Evolutionary conservation across 2,888 invertebrate genomes (phyloP).

Genomic region (Athripsodes cinereus): DNA sequence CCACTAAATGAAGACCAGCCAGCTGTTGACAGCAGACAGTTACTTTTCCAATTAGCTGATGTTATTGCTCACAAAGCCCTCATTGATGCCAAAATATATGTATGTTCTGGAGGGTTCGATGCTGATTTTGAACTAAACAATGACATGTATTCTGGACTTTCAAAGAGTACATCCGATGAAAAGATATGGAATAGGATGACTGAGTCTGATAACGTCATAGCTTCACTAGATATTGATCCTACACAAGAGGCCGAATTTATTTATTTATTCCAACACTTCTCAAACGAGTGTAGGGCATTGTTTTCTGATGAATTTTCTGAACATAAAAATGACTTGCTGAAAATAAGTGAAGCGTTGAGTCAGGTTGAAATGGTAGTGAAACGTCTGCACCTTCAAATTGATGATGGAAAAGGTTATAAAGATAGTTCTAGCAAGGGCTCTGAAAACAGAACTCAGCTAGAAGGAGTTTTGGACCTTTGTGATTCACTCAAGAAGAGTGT

Average conservation of each 20-base stretch:
- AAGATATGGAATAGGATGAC: constrained; percentile 31
- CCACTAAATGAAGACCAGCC: constrained; percentile 45
- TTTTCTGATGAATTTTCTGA: constrained; percentile 52
- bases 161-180: constrained; percentile 10
- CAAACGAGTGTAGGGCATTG: constrained; percentile 55
- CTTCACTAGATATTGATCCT: constrained; percentile 51
- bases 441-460: constrained; percentile 19
- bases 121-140: constrained; percentile 21
- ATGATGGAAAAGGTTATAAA: constrained; percentile 30
- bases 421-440: constrained; percentile 16
- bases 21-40: constrained; percentile 41
- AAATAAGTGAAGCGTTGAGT: constrained; percentile 50
- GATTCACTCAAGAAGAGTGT: constrained; percentile 45
- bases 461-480: constrained; percentile 30
- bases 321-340: constrained; percentile 52
- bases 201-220: constrained; percentile 34
- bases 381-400: constrained; percentile 40
- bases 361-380: constrained; percentile 46
- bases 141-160: constrained; percentile 3
- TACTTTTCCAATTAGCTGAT: constrained; percentile 62
- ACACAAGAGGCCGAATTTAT: constrained; percentile 60
- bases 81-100: constrained; percentile 53
- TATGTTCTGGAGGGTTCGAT: constrained; percentile 25
- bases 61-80: constrained; percentile 68
- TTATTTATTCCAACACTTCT: constrained; percentile 59